These are phyloP conservation scores for Ia io DNA, from an alignment of 2,113 vertebrate genomes.

Conservation along the genomic window DNA sequence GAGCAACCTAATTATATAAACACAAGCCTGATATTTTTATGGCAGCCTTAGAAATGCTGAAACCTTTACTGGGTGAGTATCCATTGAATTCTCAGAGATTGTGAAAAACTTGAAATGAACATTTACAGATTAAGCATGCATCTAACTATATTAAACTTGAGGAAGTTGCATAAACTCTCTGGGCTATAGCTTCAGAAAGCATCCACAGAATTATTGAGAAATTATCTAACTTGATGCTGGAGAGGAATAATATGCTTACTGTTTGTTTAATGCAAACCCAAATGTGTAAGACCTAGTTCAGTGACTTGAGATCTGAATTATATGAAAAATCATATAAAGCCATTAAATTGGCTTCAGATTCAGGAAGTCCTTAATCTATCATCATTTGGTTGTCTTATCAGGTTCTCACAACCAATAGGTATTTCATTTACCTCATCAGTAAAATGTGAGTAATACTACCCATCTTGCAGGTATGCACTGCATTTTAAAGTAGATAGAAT, in stretches of 20 bases:
- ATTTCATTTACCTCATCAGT: constrained; percentile 5
- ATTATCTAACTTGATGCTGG: background rate
- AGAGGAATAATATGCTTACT: background rate
- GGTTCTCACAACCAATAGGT: background rate
- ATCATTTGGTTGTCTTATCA: background rate
- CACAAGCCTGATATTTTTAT: background rate
- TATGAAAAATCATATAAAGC: background rate
- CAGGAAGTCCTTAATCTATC: background rate
- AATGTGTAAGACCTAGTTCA: background rate
- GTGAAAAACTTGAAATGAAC: background rate
- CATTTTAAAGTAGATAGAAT: background rate
- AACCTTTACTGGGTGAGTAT: background rate
- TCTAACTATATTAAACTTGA: background rate
- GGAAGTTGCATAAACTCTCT: background rate
- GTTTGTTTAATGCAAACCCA: background rate
- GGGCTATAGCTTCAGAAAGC: background rate
- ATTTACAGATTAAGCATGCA: background rate
- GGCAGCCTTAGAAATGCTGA: background rate
- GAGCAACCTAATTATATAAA: background rate
- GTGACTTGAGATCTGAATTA: background rate
- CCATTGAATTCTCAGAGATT: background rate
- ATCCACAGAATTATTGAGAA: background rate
- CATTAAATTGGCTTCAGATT: background rate
- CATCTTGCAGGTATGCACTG: background rate
- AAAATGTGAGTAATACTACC: background rate